These are phyloP conservation scores for Galerucella nymphaeae DNA, from an alignment of 2,888 invertebrate species.

Conservation along the genomic window DNA sequence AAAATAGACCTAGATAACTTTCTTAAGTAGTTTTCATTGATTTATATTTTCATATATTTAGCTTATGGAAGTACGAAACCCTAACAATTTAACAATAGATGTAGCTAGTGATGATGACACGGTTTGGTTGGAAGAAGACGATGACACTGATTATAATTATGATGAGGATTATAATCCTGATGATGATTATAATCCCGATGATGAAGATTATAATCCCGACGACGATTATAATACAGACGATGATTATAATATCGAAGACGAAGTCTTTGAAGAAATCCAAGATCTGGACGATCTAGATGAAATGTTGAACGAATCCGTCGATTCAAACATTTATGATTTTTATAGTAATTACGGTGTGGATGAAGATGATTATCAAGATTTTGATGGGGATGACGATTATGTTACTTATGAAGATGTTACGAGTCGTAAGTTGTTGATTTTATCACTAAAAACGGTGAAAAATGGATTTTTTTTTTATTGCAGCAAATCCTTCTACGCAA, in stretches of 20 bases:
- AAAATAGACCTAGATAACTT: too few relatives aligned
- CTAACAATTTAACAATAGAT: slow-evolving; percentile 9
- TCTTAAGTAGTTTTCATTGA: background rate
- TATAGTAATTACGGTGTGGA: slow-evolving; percentile 39
- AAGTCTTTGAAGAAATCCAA: slow-evolving; percentile 32
- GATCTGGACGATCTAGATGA: slow-evolving; percentile 29
- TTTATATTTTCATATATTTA: background rate
- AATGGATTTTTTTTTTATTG: background rate
- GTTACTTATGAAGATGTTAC: slow-evolving; percentile 36
- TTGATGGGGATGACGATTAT: slow-evolving; percentile 42
- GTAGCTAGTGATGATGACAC: slow-evolving; percentile 14
- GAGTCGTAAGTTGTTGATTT: background rate
- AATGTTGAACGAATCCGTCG: slow-evolving; percentile 20
- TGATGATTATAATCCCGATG: slow-evolving; percentile 24
- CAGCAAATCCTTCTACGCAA: background rate
- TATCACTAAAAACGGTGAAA: too few relatives aligned
- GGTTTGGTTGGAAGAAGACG: slow-evolving; percentile 29
- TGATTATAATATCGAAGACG: slow-evolving; percentile 31
- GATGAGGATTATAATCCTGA: slow-evolving; percentile 38
- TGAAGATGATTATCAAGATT: slow-evolving; percentile 37
- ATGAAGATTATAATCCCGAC: slow-evolving; percentile 5
- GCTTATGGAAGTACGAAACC: background rate
- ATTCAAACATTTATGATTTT: slow-evolving; percentile 15
- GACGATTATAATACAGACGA: slow-evolving; percentile 32
- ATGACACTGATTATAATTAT: slow-evolving; percentile 19